Evolutionary conservation across 2,797 vertebrate genomes (phyloP).

Genomic region (Periparus ater): DNA sequence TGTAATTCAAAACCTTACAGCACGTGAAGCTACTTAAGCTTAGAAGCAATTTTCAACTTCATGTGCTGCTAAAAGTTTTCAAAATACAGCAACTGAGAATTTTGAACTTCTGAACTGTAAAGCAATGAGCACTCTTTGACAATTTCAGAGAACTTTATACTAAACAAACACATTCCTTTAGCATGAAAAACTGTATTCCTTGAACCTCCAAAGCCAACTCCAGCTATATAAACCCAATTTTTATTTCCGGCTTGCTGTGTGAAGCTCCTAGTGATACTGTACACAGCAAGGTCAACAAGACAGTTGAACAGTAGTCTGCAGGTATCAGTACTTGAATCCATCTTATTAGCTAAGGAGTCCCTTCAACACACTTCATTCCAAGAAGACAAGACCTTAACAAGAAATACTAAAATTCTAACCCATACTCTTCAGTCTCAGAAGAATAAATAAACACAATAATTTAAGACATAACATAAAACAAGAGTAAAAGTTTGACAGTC

Average conservation of each 20-base stretch:
- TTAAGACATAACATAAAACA: not conserved
- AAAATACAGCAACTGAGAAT: not conserved
- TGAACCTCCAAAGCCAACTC: not conserved
- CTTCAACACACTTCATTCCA: not conserved
- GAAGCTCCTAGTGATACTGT: not conserved
- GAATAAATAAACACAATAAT: not conserved
- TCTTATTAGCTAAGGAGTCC: not conserved
- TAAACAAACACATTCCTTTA: not conserved
- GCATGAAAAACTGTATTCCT: not conserved
- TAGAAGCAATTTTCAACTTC: not conserved
- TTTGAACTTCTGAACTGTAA: not conserved
- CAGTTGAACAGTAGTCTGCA: not conserved
- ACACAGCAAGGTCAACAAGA: not conserved
- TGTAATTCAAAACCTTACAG: not conserved
- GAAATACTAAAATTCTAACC: not conserved
- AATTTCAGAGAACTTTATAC: not conserved
- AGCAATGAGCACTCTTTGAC: not conserved
- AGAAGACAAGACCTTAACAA: not conserved
- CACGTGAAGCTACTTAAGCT: not conserved
- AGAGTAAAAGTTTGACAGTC: not conserved
- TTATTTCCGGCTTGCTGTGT: not conserved
- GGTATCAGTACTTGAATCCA: not conserved
- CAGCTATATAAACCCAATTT: rapidly evolving
- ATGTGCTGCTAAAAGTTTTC: not conserved
- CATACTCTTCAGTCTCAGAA: not conserved